Evolutionary conservation across 2,888 invertebrate genomes (phyloP), one percentile per base, ranked within the genome.

Genomic region (Itoplectis maculator): DNA sequence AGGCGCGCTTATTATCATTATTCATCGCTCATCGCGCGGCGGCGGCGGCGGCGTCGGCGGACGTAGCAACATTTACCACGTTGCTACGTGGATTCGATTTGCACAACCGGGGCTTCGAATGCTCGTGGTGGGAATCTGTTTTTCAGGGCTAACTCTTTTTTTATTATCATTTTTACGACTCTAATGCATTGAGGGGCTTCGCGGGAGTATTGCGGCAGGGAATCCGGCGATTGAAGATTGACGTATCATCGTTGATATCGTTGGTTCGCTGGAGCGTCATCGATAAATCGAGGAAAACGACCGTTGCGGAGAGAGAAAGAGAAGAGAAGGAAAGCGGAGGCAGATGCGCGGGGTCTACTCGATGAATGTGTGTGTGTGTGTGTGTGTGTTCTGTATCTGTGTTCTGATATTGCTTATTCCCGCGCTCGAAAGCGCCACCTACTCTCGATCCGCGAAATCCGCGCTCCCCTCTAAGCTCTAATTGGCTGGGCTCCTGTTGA

Each of bases 351-450:
- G 23, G 15, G 49, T 35, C 49, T 37, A 37, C 37, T 51, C 35
- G 68, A 68, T 51, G 37, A 51, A 49, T 51, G 68, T 68, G 13
- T 18, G 49, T 4, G 70, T 20, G n/a, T n/a, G n/a, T n/a, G n/a
- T n/a, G n/a, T n/a, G n/a, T n/a, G n/a, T n/a, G n/a, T n/a, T n/a
- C n/a, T n/a, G n/a, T n/a, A n/a, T n/a, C n/a, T n/a, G n/a, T n/a
- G n/a, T n/a, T n/a, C n/a, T n/a, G 35, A 56, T 59, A 35, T 59
- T 35, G 29, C 45, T 35, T 56, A 56, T 70, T 72, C 59, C 56
- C 70, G 70, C 70, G 56, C 59, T 56, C 35, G 29, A 15, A 45
- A 47, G 70, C 70, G 59, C 59, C 59, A 45, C 59, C 15, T 35
- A n/a, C 29, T n/a, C n/a, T 8, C 29, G 9, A 37, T 2, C 15